phyloP scores from a whole-genome alignment of 2,888 invertebrate genomes.

The Branchinecta sandiegonensis region DNA sequence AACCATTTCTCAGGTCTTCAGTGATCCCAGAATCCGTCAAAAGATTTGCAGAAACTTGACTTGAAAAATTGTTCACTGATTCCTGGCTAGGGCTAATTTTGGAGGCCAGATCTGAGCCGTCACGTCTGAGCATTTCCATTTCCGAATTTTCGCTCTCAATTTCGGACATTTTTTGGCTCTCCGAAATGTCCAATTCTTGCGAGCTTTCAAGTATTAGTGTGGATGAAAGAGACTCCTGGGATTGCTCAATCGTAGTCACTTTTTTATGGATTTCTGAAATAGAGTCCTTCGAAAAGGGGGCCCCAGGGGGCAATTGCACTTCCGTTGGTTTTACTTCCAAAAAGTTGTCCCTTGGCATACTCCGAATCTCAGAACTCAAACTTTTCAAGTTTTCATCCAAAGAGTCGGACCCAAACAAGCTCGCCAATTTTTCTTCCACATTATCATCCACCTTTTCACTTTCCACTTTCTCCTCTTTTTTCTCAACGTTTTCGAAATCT shows the following conservation, averaged over 20 bases:
- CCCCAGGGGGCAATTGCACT: background rate
- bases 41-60: background rate
- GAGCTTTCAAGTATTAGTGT: background rate
- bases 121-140: background rate
- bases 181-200: background rate
- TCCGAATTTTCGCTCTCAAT: background rate
- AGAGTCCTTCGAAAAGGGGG: background rate
- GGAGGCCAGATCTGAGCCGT: background rate
- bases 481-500: background rate
- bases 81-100: background rate
- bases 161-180: background rate
- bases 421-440: slow-evolving; percentile 5
- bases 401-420: background rate
- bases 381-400: background rate
- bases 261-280: too few species aligned
- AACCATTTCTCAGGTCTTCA: too few species aligned
- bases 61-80: background rate
- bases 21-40: background rate
- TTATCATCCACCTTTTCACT: background rate
- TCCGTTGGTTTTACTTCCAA: background rate
- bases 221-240: background rate
- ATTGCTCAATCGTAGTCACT: background rate
- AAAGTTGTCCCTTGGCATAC: background rate
- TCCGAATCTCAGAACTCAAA: background rate
- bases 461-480: background rate